Base-by-base conservation (phyloP, 64 coral and sea anemone species). In the Porites australiensis region DNA sequence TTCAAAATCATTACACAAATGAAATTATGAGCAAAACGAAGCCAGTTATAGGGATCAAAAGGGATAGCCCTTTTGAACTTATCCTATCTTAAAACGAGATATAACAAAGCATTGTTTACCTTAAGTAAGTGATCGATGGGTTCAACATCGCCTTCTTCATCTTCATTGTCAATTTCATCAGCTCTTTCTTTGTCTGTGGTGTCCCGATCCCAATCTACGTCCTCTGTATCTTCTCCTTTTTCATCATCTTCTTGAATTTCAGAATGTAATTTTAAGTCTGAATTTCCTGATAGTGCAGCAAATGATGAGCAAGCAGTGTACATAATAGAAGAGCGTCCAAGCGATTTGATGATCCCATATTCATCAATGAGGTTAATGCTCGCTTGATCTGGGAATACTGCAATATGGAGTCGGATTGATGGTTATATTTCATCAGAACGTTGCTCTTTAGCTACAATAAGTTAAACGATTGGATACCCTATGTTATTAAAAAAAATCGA, bases 231-330 rank as follows among this genome's bases (percentile, higher is more conserved):
- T 19, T 79, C n/a, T 12, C 2, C 77, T 13, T 6, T n/a, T 61
- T 22, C 44, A 50, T n/a, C 73, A 18, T 84, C 45, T 68, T 22
- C 50, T 66, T 9, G 64, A 13, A 37, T 46, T 6, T 12, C 50
- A 74, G 54, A 95, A 83, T 43, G 74, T 73, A 68, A 23, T 51
- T 45, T 43, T 8, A 84, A 68, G 81, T 96, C 95, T 68, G 95
- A 77, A 52, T 96, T 93, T 64, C 95, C 95, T 44, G 95, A 96
- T 2, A 96, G 52, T 11, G 95, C 95, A 50, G 95, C 79, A 50
- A 96, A 96, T 11, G 95, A 87, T 4, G 95, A 96, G 67, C 91
- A 96, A n/a, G 95, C 86, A 4, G 71, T 84, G 37, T 96, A 96
- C 6, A 45, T 50, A 3, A 92, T 16, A 18, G 94, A 70, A 53